phyloP scores from a whole-genome alignment of 2,888 invertebrate species.

The Parnassius orleans region DNA sequence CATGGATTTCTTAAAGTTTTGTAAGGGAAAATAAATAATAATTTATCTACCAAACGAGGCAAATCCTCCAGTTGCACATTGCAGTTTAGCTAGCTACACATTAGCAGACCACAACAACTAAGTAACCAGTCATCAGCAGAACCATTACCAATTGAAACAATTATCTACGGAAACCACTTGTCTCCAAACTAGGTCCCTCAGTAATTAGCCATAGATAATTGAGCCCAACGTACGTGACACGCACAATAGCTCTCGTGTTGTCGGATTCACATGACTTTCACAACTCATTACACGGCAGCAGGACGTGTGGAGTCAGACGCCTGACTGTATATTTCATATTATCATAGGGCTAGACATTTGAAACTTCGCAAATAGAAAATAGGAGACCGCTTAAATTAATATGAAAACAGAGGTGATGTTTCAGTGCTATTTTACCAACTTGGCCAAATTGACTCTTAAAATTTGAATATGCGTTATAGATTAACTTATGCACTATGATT shows the following conservation, averaged over 20 bases:
- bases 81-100: constrained; percentile 38
- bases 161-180: constrained; percentile 23
- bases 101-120: constrained; percentile 30
- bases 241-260: constrained; percentile 55
- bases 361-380: no score
- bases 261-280: constrained; percentile 70
- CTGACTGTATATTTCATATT: constrained; percentile 28
- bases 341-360: background rate
- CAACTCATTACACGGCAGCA: constrained; percentile 58
- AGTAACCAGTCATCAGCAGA: constrained; percentile 4
- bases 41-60: no score
- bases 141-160: constrained; percentile 12
- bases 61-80: no score
- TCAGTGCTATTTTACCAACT: no score
- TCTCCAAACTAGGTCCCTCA: constrained; percentile 45
- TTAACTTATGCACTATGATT: no score
- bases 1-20: no score
- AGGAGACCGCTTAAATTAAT: no score
- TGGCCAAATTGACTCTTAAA: no score
- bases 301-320: constrained; percentile 52
- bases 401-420: no score
- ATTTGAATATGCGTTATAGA: no score
- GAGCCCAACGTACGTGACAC: constrained; percentile 54
- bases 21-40: no score
- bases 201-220: constrained; percentile 64